phyloP scores from a whole-genome alignment of 2,797 vertebrate genomes.

The Gymnoscopelus microlampas region DNA sequence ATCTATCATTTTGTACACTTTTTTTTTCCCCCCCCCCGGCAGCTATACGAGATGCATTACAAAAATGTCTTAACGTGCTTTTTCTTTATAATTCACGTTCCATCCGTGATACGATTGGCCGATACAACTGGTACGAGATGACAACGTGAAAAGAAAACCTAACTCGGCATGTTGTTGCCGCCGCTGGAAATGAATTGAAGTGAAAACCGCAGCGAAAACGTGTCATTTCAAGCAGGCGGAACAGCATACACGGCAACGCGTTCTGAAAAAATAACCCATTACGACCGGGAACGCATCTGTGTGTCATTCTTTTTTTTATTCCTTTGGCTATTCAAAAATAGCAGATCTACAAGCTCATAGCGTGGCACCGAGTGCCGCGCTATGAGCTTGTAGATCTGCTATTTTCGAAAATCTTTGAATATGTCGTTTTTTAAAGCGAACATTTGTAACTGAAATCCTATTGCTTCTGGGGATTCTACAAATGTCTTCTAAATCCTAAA shows the following conservation, averaged over 20 bases:
- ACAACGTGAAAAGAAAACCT: slow-evolving; percentile 1
- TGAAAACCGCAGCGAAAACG: slow-evolving; percentile 18
- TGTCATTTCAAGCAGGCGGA: slow-evolving; percentile 1
- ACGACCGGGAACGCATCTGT: too few relatives aligned
- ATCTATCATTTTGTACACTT: too few relatives aligned
- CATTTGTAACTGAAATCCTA: too few relatives aligned
- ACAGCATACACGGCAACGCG: slow-evolving; percentile 11
- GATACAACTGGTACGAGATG: not conserved
- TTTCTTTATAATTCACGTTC: not conserved
- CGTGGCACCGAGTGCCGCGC: too few relatives aligned
- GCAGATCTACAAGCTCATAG: too few relatives aligned
- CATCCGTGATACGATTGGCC: not conserved
- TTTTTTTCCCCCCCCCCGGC: not conserved
- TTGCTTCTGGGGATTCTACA: too few relatives aligned
- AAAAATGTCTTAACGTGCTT: not conserved
- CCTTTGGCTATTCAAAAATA: too few relatives aligned
- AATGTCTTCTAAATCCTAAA: too few relatives aligned
- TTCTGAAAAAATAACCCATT: slow-evolving; percentile 4
- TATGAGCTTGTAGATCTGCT: too few relatives aligned
- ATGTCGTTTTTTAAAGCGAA: too few relatives aligned
- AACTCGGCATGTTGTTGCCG: not conserved
- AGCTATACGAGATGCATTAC: not conserved
- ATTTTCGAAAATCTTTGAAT: too few relatives aligned
- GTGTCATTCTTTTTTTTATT: too few relatives aligned
- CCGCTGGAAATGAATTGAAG: slow-evolving; percentile 7